Percentiles rank a stretch among this genome's conserved stretches.
Evolutionary conservation across 2,797 vertebrate genomes (phyloP).

Genomic region (Cyclura pinguis): DNA sequence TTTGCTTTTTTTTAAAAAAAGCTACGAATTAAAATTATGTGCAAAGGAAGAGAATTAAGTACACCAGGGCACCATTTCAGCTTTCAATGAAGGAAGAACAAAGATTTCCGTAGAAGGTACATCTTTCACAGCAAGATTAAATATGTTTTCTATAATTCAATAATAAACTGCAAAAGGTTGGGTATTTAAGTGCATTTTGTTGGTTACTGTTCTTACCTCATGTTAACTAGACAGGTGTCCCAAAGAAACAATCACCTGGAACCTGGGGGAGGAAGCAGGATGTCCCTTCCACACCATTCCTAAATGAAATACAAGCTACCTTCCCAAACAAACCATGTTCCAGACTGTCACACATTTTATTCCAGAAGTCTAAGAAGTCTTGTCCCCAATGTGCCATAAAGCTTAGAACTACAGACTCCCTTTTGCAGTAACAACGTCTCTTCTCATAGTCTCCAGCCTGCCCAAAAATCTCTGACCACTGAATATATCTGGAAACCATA

Average conservation of each 20-base stretch:
- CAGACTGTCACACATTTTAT: not conserved
- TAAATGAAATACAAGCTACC: not conserved
- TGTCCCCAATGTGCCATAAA: rapidly evolving
- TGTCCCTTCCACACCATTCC: not conserved
- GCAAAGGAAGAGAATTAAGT: not conserved
- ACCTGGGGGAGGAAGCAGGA: too few relatives aligned
- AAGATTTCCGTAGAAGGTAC: too few relatives aligned
- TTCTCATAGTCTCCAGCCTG: not conserved
- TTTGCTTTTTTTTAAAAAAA: not conserved
- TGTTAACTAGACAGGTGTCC: not conserved
- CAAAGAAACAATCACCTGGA: not conserved
- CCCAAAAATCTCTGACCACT: conserved; percentile 37
- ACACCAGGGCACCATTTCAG: not conserved
- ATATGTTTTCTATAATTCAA: not conserved
- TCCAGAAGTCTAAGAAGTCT: conserved; percentile 18
- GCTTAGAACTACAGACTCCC: conserved; percentile 6
- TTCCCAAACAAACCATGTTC: not conserved
- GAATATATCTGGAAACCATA: conserved; percentile 46
- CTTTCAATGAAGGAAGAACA: not conserved
- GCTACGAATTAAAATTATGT: not conserved
- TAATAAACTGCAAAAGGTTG: not conserved
- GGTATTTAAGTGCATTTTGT: not conserved
- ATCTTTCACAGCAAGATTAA: not conserved
- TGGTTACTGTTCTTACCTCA: not conserved
- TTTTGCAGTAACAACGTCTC: conserved; percentile 30